Conservation (phyloP, 2,113 vertebrate genomes). For the Dicerorhinus sumatrensis region DNA sequence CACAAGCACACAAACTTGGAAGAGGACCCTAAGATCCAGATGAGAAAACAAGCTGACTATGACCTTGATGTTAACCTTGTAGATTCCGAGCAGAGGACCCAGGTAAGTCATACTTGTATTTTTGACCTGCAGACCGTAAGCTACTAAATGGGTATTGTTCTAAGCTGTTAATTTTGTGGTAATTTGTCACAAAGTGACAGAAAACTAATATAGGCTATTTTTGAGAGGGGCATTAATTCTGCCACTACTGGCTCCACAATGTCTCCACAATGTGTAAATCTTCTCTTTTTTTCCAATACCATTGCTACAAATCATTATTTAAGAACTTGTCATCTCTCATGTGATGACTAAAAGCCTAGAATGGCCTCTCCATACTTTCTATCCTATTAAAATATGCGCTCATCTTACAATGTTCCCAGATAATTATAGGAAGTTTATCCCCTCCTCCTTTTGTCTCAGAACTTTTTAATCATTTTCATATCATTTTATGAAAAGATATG, state of each 20-base stretch:
- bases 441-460: background rate
- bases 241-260: background rate
- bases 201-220: background rate
- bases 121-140: background rate
- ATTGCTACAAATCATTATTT: background rate
- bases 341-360: background rate
- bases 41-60: background rate
- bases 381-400: background rate
- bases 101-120: background rate
- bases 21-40: background rate
- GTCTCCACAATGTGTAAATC: background rate
- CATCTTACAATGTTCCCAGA: background rate
- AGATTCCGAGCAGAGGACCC: background rate
- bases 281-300: background rate
- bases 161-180: background rate
- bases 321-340: background rate
- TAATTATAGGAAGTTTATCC: background rate
- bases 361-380: background rate
- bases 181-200: background rate
- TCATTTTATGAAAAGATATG: background rate
- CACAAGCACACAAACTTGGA: background rate
- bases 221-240: background rate
- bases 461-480: background rate
- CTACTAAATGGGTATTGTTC: background rate
- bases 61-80: background rate